phyloP scores from a whole-genome alignment of 2,113 vertebrate species.

The Hyperopisus bebe region DNA sequence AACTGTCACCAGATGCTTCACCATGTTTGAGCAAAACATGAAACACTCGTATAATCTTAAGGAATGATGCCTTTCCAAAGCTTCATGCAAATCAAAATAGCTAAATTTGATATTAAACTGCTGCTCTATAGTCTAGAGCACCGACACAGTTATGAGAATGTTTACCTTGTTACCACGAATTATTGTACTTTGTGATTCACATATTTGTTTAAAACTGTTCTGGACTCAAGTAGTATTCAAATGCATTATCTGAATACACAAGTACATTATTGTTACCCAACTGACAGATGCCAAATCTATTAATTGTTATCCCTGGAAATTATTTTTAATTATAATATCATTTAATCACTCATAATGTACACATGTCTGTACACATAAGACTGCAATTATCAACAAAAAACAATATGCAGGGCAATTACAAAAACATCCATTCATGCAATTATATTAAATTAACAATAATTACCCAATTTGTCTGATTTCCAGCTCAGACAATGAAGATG shows the following conservation, averaged over 20 bases:
- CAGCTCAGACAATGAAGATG: background rate
- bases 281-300: background rate
- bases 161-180: background rate
- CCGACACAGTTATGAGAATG: background rate
- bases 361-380: background rate
- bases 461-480: slow-evolving; percentile 17
- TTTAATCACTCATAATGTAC: slow-evolving; percentile 7
- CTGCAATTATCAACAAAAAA: background rate
- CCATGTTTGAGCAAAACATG: background rate
- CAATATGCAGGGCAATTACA: slow-evolving; percentile 1
- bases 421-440: slow-evolving; percentile 15
- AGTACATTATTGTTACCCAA: background rate
- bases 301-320: background rate
- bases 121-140: background rate
- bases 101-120: background rate
- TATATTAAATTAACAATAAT: slow-evolving; percentile 18
- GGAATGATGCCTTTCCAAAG: background rate
- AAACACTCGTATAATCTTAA: background rate
- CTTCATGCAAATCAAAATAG: background rate
- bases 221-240: background rate
- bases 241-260: background rate
- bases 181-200: background rate
- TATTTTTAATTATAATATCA: slow-evolving; percentile 1
- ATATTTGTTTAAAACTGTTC: background rate
- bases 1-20: slow-evolving; percentile 12